Evolutionary conservation across 2,797 vertebrate genomes (phyloP).

Genomic region (Manis pentadactyla): DNA sequence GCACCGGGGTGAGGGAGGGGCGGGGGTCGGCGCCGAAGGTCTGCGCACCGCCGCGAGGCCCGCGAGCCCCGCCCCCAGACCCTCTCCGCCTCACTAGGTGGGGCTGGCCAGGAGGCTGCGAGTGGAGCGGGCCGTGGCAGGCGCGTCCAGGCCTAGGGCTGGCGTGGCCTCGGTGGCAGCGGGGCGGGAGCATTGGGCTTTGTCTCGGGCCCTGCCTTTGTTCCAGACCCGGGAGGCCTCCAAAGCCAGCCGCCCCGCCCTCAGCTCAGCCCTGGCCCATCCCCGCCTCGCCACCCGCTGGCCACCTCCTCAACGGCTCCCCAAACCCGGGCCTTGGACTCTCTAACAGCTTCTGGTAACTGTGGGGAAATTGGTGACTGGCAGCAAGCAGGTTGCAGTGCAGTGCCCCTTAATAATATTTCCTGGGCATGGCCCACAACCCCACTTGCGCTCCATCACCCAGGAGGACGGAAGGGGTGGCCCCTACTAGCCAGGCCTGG

Average conservation of each 20-base stretch:
- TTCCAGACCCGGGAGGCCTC: slow-evolving; percentile 6
- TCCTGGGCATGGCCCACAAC: background rate
- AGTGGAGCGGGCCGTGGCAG: background rate
- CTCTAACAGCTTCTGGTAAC: background rate
- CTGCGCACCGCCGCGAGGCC: too few relatives aligned
- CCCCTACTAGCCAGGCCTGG: background rate
- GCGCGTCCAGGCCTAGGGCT: background rate
- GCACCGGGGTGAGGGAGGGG: background rate
- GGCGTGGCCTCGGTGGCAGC: background rate
- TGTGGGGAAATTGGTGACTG: background rate
- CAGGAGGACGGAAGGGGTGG: background rate
- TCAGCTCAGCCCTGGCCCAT: background rate
- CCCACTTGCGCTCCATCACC: background rate
- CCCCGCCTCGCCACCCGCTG: background rate
- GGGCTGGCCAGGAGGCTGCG: background rate
- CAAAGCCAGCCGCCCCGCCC: background rate
- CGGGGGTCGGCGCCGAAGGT: too few relatives aligned
- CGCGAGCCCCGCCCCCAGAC: too few relatives aligned
- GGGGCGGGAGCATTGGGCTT: background rate
- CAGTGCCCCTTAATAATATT: background rate
- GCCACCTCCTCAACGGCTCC: too few relatives aligned
- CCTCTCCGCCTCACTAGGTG: too few relatives aligned
- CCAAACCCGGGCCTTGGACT: background rate
- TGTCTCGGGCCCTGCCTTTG: slow-evolving; percentile 70
- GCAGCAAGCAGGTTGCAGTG: accelerated